These are phyloP conservation scores for Pammene fasciana DNA, from an alignment of 2,888 invertebrate species.

Conservation along the genomic window DNA sequence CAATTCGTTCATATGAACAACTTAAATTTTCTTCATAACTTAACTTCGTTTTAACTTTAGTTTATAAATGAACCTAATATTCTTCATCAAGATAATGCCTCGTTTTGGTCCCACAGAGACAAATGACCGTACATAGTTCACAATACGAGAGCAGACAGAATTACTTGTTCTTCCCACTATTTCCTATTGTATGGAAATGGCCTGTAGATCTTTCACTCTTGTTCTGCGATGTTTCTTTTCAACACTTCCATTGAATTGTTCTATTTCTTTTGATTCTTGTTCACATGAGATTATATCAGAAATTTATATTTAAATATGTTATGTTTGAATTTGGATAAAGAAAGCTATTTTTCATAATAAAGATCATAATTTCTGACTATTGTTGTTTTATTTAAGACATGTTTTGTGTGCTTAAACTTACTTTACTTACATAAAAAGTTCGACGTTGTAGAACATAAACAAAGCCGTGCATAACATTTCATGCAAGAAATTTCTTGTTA, in stretches of 20 bases:
- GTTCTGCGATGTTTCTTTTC: conserved; percentile 35
- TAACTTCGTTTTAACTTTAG: neutral
- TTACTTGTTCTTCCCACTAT: conserved; percentile 50
- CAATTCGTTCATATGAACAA: neutral
- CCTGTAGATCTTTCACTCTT: conserved; percentile 40
- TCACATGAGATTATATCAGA: conserved; percentile 8
- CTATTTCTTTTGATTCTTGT: conserved; percentile 1
- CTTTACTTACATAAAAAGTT: too few species aligned
- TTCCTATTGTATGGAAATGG: conserved; percentile 58
- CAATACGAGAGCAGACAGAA: conserved; percentile 31
- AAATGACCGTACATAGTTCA: conserved; percentile 36
- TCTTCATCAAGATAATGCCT: conserved; percentile 3
- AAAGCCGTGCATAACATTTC: too few species aligned
- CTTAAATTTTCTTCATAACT: neutral
- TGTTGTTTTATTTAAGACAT: too few species aligned
- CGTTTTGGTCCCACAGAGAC: conserved; percentile 10
- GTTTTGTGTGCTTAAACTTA: too few species aligned
- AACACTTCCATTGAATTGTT: conserved; percentile 26
- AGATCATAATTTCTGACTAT: too few species aligned
- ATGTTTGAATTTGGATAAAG: neutral
- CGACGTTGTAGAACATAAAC: too few species aligned
- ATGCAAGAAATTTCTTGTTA: too few species aligned
- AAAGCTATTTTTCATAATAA: neutral
- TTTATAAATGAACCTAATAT: neutral
- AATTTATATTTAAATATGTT: neutral